Base-by-base conservation (phyloP, 1,140 invertebrate genomes). In the Drosophila pandora region DNA sequence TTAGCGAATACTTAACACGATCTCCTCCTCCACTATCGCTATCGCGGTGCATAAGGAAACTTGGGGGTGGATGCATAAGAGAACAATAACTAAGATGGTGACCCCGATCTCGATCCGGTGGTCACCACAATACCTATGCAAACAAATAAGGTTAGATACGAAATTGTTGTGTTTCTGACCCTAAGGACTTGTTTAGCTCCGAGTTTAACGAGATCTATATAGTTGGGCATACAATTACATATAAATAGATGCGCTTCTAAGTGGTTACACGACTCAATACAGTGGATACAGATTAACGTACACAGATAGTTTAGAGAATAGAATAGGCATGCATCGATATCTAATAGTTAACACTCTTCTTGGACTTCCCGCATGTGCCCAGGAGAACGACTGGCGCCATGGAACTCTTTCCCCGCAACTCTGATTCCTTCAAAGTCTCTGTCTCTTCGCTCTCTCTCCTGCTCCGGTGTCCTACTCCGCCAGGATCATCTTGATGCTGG, bases 401-500 rank as follows among this genome's bases (percentile, higher is more conserved):
- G 67, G 64, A 70, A 70, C 67, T 69, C 63, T 49, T 32, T 50
- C 45, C 34, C 60, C 28, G 43, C 45, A 2, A 41, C 70, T 56
- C 52, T 73, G 60, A 65, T 75, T 25, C 49, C 55, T 8, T 58
- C 50, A 76, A 73, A 69, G 52, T 65, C 57, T 76, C 71, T 87
- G 83, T 87, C 83, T 87, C 67, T 87, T 88, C 83, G 60, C 67
- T 87, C 82, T 87, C 82, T 87, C 82, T 87, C 49, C 43, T 39
- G n/a, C 1, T 32, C 3, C 39, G 2, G 22, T 3, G 17, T 37
- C 55, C 2, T 76, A 87, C 13, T 90, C 90, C 0, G 71, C 69
- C 64, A 93, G 92, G 53, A 93, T 93, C 81, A 95, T 94, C 88
- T 97, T 96, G 0, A 99, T 94, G 68, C 95, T 95, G n/a, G 96